Percentiles rank a stretch among this genome's conserved stretches.
Conservation (phyloP, 2,888 invertebrate genomes). For the Exephanes ischioxanthus region DNA sequence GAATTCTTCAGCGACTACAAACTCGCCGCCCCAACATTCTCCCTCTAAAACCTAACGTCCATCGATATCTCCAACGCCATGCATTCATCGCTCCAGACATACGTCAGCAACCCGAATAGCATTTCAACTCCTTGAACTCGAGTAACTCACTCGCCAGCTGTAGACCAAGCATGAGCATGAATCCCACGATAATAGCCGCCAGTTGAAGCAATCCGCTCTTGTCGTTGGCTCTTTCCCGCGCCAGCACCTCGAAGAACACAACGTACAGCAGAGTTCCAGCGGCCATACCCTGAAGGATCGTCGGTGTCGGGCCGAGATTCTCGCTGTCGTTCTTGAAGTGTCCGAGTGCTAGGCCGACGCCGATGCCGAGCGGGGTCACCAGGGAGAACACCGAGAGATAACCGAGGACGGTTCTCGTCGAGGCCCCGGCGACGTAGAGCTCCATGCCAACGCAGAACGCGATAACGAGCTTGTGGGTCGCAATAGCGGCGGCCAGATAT, state of each 20-base stretch:
- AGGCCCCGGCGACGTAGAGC: slow-evolving; percentile 85
- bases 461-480: slow-evolving; percentile 89
- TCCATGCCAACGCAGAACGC: slow-evolving; percentile 89
- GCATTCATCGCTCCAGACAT: not conserved
- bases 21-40: no score
- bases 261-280: slow-evolving; percentile 93
- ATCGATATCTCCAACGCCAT: not conserved
- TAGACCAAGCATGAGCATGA: slow-evolving; percentile 87
- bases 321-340: slow-evolving; percentile 84
- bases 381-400: slow-evolving; percentile 88
- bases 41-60: not conserved
- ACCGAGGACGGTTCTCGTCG: slow-evolving; percentile 86
- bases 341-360: slow-evolving; percentile 87
- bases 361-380: slow-evolving; percentile 90
- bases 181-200: slow-evolving; percentile 87
- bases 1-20: no score
- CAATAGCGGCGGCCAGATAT: slow-evolving; percentile 88
- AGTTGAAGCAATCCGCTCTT: slow-evolving; percentile 87
- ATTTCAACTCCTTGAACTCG: not conserved
- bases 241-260: slow-evolving; percentile 93
- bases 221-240: slow-evolving; percentile 88
- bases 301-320: slow-evolving; percentile 85
- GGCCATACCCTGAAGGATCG: slow-evolving; percentile 90
- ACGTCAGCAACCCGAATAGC: not conserved
- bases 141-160: slow-evolving; percentile 83